phyloP scores from a whole-genome alignment of 2,888 invertebrate species.

The Tryphoninae sp. region DNA sequence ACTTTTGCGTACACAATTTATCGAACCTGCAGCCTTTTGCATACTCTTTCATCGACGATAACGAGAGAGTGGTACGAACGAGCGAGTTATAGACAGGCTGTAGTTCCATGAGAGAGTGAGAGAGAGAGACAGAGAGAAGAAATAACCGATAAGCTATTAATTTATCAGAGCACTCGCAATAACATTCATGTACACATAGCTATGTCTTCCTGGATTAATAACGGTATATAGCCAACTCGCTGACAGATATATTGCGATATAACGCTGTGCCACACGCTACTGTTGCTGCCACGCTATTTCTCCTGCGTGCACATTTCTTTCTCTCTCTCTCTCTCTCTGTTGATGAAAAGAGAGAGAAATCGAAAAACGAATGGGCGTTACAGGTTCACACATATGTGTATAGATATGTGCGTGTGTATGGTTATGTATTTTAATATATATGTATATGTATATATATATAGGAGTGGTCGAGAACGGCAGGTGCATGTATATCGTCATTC shows the following conservation, averaged over 20 bases:
- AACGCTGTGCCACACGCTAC: conserved; percentile 55
- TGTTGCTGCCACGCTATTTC: conserved; percentile 54
- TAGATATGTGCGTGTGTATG: neutral
- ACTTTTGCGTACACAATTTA: conserved; percentile 51
- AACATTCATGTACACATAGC: conserved; percentile 24
- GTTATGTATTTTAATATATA: neutral
- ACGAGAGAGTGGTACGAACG: conserved; percentile 18
- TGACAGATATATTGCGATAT: conserved; percentile 64
- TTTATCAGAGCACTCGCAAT: conserved; percentile 60
- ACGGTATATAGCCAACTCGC: conserved; percentile 58
- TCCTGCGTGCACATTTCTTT: conserved; percentile 36
- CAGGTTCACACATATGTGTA: neutral
- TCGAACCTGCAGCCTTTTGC: conserved; percentile 45
- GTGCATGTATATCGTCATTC: conserved; percentile 31
- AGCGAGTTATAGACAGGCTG: conserved; percentile 44
- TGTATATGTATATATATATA: conserved; percentile 15
- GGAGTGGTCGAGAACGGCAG: conserved; percentile 42
- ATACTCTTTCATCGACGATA: conserved; percentile 13
- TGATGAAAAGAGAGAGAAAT: conserved; percentile 58
- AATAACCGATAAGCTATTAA: conserved; percentile 61
- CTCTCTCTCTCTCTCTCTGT: conserved; percentile 29
- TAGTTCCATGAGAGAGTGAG: conserved; percentile 32
- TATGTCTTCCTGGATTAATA: conserved; percentile 64
- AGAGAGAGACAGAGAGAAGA: conserved; percentile 49
- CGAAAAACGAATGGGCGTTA: conserved; percentile 54